These are phyloP conservation scores for Pantelozetes paolii DNA, from an alignment of 2,888 invertebrate genomes.

Conservation along the genomic window DNA sequence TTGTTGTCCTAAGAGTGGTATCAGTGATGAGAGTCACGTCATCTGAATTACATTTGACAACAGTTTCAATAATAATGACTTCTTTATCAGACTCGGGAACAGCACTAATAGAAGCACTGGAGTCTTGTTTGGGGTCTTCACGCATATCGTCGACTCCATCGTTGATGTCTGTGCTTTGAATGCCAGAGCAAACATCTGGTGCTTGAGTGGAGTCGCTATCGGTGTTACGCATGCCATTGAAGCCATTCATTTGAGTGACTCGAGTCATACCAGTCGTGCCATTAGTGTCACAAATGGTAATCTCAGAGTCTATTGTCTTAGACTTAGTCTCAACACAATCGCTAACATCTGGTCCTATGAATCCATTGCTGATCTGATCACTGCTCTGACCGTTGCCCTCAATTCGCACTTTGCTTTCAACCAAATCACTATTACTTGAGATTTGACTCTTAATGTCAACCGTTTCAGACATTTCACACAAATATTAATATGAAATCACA, in stretches of 20 bases:
- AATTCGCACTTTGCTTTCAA: neutral
- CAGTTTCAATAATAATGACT: slow-evolving; percentile 15
- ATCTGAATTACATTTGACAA: neutral
- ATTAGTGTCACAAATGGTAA: neutral
- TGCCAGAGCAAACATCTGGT: slow-evolving; percentile 14
- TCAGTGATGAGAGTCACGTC: slow-evolving; percentile 17
- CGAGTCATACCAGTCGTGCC: slow-evolving; percentile 13
- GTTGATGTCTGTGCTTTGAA: neutral
- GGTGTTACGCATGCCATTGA: slow-evolving; percentile 17
- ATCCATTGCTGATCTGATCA: neutral
- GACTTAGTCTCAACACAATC: neutral
- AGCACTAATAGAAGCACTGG: neutral
- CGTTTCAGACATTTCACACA: slow-evolving; percentile 15
- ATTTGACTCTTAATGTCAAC: neutral
- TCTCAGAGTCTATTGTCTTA: neutral
- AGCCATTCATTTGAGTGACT: neutral
- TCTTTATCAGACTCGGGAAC: neutral
- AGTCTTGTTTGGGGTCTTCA: neutral
- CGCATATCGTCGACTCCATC: slow-evolving; percentile 24
- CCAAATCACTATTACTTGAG: slow-evolving; percentile 1
- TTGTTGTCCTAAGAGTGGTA: neutral
- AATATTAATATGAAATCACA: neutral
- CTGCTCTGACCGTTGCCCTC: neutral
- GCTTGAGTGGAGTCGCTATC: neutral
- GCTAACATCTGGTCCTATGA: slow-evolving; percentile 13